These are phyloP conservation scores for Harpagoxenus sublaevis DNA, from an alignment of 2,888 invertebrate species.

Conservation along the genomic window DNA sequence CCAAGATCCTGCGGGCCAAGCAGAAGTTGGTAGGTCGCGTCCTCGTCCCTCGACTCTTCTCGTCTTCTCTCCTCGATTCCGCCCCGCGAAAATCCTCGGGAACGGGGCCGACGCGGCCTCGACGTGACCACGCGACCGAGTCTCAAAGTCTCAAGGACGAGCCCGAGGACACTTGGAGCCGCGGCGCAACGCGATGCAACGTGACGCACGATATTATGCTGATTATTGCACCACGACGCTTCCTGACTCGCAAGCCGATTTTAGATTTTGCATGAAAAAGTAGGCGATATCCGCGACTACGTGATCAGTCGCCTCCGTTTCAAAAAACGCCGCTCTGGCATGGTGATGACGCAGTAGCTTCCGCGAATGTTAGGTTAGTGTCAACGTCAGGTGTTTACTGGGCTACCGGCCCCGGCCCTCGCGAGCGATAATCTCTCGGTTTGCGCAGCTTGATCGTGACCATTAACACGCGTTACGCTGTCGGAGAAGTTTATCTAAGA, in stretches of 20 bases:
- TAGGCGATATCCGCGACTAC: not conserved
- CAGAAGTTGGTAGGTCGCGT: constrained; percentile 32
- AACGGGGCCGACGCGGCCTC: not conserved
- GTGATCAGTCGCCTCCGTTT: not conserved
- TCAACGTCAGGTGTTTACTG: not conserved
- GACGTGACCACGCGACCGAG: not conserved
- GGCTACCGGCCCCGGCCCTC: not conserved
- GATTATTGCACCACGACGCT: not conserved
- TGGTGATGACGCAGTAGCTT: not conserved
- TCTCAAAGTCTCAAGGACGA: not conserved
- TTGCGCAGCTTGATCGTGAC: not conserved
- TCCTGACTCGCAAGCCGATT: not conserved
- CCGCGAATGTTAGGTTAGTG: constrained; percentile 20
- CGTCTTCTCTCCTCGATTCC: not conserved
- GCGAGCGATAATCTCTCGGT: not conserved
- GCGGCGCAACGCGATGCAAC: too few relatives aligned
- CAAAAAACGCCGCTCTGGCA: not conserved
- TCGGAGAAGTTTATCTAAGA: not conserved
- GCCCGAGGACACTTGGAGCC: not conserved
- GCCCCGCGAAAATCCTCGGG: too few relatives aligned
- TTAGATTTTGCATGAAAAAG: not conserved
- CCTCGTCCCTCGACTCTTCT: not conserved
- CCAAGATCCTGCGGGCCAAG: constrained; percentile 22
- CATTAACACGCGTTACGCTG: not conserved
- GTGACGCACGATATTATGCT: too few relatives aligned